Base-by-base conservation (phyloP, 2,113 vertebrate species). In the Pituophis catenifer region DNA sequence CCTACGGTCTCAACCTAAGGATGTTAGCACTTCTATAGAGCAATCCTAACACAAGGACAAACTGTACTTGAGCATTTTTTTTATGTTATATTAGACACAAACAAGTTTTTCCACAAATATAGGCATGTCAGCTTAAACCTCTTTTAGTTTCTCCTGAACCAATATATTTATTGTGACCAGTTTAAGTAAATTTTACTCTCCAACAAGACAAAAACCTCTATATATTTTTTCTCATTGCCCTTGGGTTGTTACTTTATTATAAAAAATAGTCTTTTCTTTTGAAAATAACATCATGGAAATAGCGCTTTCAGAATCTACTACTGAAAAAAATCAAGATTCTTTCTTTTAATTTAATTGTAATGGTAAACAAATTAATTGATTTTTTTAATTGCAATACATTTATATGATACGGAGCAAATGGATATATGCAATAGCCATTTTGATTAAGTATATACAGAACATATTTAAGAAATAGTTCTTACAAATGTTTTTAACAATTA, bases 1-100 rank as follows among this genome's bases (percentile, higher is more conserved):
- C 95, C 94, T 95, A 94, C 93, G 96, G 96, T 95, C 94, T 93
- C 93, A 95, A 95, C 96, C 94, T 96, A 92, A 96, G 95, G 94
- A 96, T 93, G 88, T 96, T 96, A 96, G 94, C 94, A 95, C 87
- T 91, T 85, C 95, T 95, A 95, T 48, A 91, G 95, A 94, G 95
- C 94, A 94, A 90, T 90, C 94, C 85, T 95, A 58, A 91, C 90
- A 94, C 96, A 97, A 97, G 96, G 97, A 95, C 97, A 97, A 94
- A 95, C 91, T 59, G 95, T 92, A 96, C 94, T 97, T 97, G 96
- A 96, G 88, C 92, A 95, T 97, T 95, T 96, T 97, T 96, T 95
- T 92, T 94, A 92, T 86, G 55, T 52, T 92, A 26, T 92, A 92
- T 96, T 94, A 95, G 95, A 95, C 91, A 95, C 85, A 96, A 97